phyloP scores from a whole-genome alignment of 2,888 invertebrate species.

The Spodoptera littoralis region DNA sequence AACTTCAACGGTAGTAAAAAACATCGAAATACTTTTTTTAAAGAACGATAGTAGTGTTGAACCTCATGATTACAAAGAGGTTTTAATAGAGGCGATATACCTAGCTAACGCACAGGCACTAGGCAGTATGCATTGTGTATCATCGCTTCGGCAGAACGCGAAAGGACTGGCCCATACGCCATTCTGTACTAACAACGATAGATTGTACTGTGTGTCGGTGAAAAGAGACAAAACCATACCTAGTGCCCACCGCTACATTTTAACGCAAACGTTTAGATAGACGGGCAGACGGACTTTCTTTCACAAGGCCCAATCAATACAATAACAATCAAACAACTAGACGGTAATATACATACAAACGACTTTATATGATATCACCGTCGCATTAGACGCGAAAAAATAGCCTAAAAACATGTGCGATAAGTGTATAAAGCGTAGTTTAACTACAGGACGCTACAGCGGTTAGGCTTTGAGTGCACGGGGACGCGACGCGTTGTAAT shows the following conservation, averaged over 20 bases:
- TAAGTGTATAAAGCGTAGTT: conserved; percentile 78
- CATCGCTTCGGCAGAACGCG: conserved; percentile 37
- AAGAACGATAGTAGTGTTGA: too few relatives aligned
- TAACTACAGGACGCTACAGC: conserved; percentile 75
- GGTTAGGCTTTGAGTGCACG: conserved; percentile 84
- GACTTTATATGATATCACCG: conserved; percentile 69
- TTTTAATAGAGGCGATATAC: too few relatives aligned
- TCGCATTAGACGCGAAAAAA: conserved; percentile 83
- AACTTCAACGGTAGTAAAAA: too few relatives aligned
- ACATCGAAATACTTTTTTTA: too few relatives aligned
- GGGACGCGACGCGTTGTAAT: conserved; percentile 83
- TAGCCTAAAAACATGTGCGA: conserved; percentile 86
- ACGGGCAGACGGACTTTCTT: conserved; percentile 71
- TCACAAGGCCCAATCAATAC: conserved; percentile 79
- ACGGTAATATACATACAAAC: conserved; percentile 57
- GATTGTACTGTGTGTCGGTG: conserved; percentile 50
- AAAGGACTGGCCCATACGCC: conserved; percentile 28
- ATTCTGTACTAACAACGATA: conserved; percentile 56
- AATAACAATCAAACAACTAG: conserved; percentile 66
- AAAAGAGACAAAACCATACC: conserved; percentile 79
- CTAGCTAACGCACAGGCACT: too few relatives aligned
- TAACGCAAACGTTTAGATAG: conserved; percentile 73
- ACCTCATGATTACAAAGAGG: too few relatives aligned
- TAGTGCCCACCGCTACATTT: conserved; percentile 70
- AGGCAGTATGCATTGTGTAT: too few relatives aligned